A percentile compares a stretch with the other conserved stretches of the same genome.
phyloP scores from a whole-genome alignment of 2,797 vertebrate species.

The Danio aesculapii region DNA sequence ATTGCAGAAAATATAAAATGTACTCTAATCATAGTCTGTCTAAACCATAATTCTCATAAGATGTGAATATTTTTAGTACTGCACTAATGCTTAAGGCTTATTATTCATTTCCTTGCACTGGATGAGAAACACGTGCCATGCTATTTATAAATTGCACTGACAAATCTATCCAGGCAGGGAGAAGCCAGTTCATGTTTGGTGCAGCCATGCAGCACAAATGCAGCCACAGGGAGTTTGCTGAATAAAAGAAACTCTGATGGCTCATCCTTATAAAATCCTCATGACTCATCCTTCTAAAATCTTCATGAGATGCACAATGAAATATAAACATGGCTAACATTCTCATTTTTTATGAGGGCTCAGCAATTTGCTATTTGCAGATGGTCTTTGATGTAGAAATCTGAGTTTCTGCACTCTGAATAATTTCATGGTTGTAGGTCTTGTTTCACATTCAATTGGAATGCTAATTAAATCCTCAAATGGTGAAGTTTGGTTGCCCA shows the following conservation, averaged over 20 bases:
- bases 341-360: conserved; percentile 3
- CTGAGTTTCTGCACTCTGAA: conserved; percentile 61
- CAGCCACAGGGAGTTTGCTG: conserved; percentile 51
- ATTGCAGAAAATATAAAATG: neutral
- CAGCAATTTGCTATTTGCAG: conserved; percentile 39
- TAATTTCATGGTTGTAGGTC: conserved; percentile 20
- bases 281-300: conserved; percentile 19
- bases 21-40: conserved; percentile 5
- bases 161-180: conserved; percentile 79
- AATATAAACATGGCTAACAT: conserved; percentile 43
- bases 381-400: conserved; percentile 71
- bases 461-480: neutral
- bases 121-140: conserved; percentile 71
- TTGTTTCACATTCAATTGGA: conserved; percentile 28
- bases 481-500: neutral
- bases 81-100: conserved; percentile 53
- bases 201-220: conserved; percentile 72
- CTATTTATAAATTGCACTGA: conserved; percentile 82
- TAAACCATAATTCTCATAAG: conserved; percentile 9
- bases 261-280: conserved; percentile 6
- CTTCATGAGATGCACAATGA: conserved; percentile 43
- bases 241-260: conserved; percentile 54
- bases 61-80: conserved; percentile 49
- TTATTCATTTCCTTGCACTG: conserved; percentile 57
- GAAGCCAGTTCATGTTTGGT: conserved; percentile 74